Base-by-base conservation (phyloP, 2,113 vertebrate species). In the Pedetes capensis region DNA sequence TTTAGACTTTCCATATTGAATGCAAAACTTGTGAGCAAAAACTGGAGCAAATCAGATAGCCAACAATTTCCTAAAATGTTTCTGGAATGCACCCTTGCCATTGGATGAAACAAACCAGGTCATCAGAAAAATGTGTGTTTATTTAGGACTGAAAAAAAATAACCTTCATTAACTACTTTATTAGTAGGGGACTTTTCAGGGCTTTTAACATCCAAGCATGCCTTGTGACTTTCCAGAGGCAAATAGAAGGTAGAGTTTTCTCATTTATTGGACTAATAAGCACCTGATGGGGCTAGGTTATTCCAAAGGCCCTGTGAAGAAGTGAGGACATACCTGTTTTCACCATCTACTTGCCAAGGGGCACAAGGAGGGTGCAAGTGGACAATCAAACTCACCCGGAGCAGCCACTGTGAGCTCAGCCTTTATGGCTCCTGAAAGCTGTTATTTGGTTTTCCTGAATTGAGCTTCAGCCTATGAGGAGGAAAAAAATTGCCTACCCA, bases 401-500 rank as follows among this genome's bases (percentile, higher is more conserved):
- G 57, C 78, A 16, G 76, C 79, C 81, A 8, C 42, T 88, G 61
- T 75, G 95, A 92, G 86, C 64, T 83, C 80, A 3, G 29, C 55
- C 71, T 68, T n/a, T 34, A 80, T 89, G 61, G 76, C 82, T 93
- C 76, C 82, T 92, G 84, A 94, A 80, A 92, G 37, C 81, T 29
- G 34, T 25, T 22, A 51, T 82, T 32, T 17, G 29, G 51, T 37
- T 39, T 11, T 10, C 74, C 75, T 25, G 53, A 94, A 72, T 55
- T 91, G 84, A 94, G 72, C 75, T 79, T 83, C 74, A 92, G 42
- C 7, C 32, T 76, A 37, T 69, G 89, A 78, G 85, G 47, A 84
- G 78, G 90, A 91, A 95, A 85, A 57, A 86, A 94, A 96, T 91
- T 90, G 96, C 79, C 71, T 94, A 75, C 97, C 98, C 69, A 69